Conservation (phyloP, 2,888 invertebrate species). For the Uloborus plumipes region DNA sequence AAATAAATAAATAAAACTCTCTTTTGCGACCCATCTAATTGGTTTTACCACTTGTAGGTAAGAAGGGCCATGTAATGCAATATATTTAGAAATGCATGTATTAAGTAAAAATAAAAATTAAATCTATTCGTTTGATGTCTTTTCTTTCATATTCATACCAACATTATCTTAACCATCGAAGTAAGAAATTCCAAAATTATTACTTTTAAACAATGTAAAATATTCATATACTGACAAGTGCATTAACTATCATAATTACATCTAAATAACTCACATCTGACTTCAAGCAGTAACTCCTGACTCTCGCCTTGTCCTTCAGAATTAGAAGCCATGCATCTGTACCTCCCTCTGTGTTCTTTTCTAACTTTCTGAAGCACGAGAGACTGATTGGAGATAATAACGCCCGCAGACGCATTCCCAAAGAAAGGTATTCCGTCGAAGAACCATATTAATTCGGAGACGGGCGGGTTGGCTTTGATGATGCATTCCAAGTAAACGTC, state of each 20-base stretch:
- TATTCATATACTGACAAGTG: too few species aligned
- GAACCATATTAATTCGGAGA: slow-evolving; percentile 85
- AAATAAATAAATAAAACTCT: too few species aligned
- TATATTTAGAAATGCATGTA: too few species aligned
- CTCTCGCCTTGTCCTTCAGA: slow-evolving; percentile 64
- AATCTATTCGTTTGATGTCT: too few species aligned
- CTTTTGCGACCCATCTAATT: too few species aligned
- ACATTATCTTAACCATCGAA: too few species aligned
- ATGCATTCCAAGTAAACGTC: slow-evolving; percentile 94
- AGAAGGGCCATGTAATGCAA: too few species aligned
- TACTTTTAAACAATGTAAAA: too few species aligned
- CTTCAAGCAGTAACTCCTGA: slow-evolving; percentile 58
- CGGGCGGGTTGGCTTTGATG: slow-evolving; percentile 88
- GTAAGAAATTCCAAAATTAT: too few species aligned
- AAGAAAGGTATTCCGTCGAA: slow-evolving; percentile 66
- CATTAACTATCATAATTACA: background rate
- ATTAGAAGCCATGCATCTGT: slow-evolving; percentile 66
- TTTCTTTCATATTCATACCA: too few species aligned
- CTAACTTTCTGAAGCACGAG: slow-evolving; percentile 91
- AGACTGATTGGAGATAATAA: slow-evolving; percentile 92
- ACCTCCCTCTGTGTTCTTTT: slow-evolving; percentile 75
- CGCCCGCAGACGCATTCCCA: slow-evolving; percentile 78
- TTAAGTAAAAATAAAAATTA: too few species aligned
- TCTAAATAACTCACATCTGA: slow-evolving; percentile 46
- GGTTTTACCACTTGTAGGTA: too few species aligned